phyloP scores from a whole-genome alignment of 2,113 vertebrate species.

The Rhabdomys dilectus region DNA sequence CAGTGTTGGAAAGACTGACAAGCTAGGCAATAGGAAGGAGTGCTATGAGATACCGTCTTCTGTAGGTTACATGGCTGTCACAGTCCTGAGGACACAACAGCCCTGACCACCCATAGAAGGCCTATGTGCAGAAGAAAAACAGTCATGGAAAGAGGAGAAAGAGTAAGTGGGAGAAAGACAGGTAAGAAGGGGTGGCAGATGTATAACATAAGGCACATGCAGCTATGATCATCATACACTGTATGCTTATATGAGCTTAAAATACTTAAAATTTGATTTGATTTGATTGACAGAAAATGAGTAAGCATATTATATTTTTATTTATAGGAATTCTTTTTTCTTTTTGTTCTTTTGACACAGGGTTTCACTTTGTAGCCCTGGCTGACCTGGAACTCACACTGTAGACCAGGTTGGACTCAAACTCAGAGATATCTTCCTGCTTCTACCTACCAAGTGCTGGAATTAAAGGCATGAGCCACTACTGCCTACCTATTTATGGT shows the following conservation, averaged over 20 bases:
- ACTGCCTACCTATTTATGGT: neutral
- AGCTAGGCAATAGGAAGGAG: neutral
- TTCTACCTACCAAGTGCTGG: neutral
- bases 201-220: neutral
- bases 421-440: neutral
- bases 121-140: neutral
- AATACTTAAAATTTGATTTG: neutral
- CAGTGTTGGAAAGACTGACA: neutral
- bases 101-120: neutral
- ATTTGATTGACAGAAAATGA: slow-evolving; percentile 24
- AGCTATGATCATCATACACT: no score
- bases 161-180: neutral
- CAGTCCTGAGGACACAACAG: neutral
- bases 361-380: neutral
- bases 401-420: neutral
- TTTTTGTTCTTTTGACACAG: neutral
- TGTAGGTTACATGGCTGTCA: neutral
- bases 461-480: neutral
- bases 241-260: neutral
- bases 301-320: neutral
- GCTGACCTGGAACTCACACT: neutral
- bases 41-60: neutral
- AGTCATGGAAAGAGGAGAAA: neutral
- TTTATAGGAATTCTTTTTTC: neutral
- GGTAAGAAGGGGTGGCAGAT: neutral